phyloP scores from a whole-genome alignment of 2,888 invertebrate species.

The Leistus spinibarbis region DNA sequence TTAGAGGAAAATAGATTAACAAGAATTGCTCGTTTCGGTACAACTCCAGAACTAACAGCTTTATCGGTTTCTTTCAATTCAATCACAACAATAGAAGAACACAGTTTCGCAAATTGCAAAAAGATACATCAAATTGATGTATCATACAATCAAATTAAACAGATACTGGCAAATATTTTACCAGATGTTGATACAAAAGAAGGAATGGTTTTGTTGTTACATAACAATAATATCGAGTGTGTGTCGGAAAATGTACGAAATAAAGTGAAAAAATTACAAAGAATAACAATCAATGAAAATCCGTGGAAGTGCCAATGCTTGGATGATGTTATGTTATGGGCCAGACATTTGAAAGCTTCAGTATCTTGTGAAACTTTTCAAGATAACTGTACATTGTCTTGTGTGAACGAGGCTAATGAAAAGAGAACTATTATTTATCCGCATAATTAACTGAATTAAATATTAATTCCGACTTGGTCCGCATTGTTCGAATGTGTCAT shows the following conservation, averaged over 20 bases:
- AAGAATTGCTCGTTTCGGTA: neutral
- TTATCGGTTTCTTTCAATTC: conserved; percentile 12
- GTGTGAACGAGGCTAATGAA: neutral
- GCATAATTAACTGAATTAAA: no score
- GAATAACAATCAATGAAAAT: conserved; percentile 15
- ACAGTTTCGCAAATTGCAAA: neutral
- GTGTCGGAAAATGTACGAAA: conserved; percentile 2
- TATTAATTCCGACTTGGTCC: no score
- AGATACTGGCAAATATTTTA: conserved; percentile 10
- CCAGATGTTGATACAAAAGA: conserved; percentile 3
- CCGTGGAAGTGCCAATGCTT: conserved; percentile 24
- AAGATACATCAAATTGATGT: conserved; percentile 7
- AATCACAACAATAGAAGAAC: conserved; percentile 12
- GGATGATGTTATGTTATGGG: conserved; percentile 20
- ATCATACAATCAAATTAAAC: conserved; percentile 7
- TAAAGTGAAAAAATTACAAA: conserved; percentile 13
- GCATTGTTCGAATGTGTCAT: no score
- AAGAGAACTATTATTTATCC: neutral
- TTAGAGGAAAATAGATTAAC: conserved; percentile 10
- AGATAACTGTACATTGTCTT: neutral
- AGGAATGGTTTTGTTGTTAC: neutral
- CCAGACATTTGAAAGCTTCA: conserved; percentile 1
- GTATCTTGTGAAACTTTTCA: neutral
- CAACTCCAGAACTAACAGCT: neutral
- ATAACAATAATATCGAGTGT: conserved; percentile 18